Evolutionary conservation across 1,140 invertebrate species (phyloP).

Genomic region (Magallana ariakensis): DNA sequence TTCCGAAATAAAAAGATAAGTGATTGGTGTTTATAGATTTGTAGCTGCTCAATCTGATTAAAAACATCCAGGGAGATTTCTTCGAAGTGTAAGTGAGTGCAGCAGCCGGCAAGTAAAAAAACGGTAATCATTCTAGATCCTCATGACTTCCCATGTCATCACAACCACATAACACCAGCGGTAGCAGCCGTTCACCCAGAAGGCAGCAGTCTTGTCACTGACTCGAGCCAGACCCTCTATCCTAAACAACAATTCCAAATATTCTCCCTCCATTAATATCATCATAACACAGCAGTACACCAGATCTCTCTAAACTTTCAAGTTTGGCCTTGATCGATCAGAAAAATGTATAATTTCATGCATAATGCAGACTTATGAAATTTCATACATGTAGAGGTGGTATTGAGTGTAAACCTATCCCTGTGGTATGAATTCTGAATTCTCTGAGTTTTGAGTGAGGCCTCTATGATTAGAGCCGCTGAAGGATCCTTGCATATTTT

Average conservation of each 20-base stretch:
- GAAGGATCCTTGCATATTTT: background rate
- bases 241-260: slow-evolving; percentile 14
- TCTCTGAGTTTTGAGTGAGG: too few species aligned
- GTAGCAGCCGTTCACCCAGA: background rate
- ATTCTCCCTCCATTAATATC: background rate
- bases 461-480: too few species aligned
- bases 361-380: background rate
- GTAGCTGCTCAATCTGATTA: slow-evolving; percentile 1
- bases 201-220: background rate
- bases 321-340: background rate
- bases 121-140: background rate
- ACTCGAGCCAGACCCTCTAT: slow-evolving; percentile 1
- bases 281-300: background rate
- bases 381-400: background rate
- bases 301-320: background rate
- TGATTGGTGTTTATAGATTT: slow-evolving; percentile 30
- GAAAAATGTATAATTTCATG: background rate
- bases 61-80: slow-evolving; percentile 23
- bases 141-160: slow-evolving; percentile 8
- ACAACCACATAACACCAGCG: background rate
- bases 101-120: background rate
- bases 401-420: too few species aligned
- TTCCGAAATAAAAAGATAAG: slow-evolving; percentile 25
- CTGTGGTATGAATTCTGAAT: too few species aligned
- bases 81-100: slow-evolving; percentile 5